These are phyloP conservation scores for Enteromius thamalakanensis DNA, from an alignment of 2,797 vertebrate genomes.

Conservation along the genomic window DNA sequence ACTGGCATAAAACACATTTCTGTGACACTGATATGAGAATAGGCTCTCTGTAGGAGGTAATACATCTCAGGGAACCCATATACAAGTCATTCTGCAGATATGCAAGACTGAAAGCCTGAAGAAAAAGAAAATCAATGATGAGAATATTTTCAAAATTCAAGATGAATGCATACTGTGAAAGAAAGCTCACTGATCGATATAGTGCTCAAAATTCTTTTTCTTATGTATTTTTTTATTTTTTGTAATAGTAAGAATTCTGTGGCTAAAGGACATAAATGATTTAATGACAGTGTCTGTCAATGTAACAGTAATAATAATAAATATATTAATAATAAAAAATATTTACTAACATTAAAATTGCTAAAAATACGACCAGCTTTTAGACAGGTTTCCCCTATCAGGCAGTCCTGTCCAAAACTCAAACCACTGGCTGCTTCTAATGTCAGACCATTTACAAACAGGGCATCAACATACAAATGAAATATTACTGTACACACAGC, in stretches of 20 bases:
- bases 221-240: not conserved
- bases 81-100: conserved; percentile 29
- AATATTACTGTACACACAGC: too few relatives aligned
- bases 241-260: not conserved
- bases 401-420: not conserved
- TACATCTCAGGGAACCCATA: conserved; percentile 35
- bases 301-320: not conserved
- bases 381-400: not conserved
- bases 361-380: not conserved
- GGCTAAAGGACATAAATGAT: not conserved
- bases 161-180: not conserved
- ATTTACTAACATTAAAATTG: not conserved
- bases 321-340: not conserved
- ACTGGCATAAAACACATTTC: conserved; percentile 52
- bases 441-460: too few relatives aligned
- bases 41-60: conserved; percentile 39
- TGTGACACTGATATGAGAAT: conserved; percentile 43
- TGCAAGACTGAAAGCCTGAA: not conserved
- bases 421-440: too few relatives aligned
- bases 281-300: not conserved
- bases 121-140: conserved; percentile 11
- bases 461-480: too few relatives aligned
- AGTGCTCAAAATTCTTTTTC: not conserved
- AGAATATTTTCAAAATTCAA: conserved; percentile 12
- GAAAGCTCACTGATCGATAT: not conserved